Conservation (phyloP, 2,113 vertebrate species). For the Prinia subflava region DNA sequence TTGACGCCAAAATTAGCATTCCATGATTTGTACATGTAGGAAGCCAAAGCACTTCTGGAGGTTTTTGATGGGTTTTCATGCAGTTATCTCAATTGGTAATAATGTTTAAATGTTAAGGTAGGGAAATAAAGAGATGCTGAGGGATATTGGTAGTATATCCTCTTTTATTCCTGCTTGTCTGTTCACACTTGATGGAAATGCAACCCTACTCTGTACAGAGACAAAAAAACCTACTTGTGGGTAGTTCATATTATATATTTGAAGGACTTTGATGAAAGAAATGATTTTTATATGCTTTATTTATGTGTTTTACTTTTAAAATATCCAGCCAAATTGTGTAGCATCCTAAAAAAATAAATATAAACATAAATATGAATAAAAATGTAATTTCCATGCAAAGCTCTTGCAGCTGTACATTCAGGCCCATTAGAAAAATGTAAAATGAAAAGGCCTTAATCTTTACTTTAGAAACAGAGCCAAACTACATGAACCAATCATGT, state of each 20-base stretch:
- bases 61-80: constrained; percentile 52
- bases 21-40: constrained; percentile 54
- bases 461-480: background rate
- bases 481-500: background rate
- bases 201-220: background rate
- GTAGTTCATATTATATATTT: background rate
- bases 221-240: background rate
- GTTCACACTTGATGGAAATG: background rate
- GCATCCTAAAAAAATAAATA: background rate
- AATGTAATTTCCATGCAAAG: background rate
- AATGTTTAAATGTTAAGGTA: constrained; percentile 25
- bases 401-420: background rate
- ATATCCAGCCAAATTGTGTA: background rate
- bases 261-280: background rate
- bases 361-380: background rate
- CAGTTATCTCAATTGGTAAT: constrained; percentile 44
- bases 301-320: background rate
- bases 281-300: background rate
- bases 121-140: background rate
- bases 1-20: constrained; percentile 64
- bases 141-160: background rate
- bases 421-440: background rate
- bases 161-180: background rate
- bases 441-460: background rate
- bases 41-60: constrained; percentile 59